phyloP scores from a whole-genome alignment of 2,888 invertebrate species.

The Dryobota labecula region DNA sequence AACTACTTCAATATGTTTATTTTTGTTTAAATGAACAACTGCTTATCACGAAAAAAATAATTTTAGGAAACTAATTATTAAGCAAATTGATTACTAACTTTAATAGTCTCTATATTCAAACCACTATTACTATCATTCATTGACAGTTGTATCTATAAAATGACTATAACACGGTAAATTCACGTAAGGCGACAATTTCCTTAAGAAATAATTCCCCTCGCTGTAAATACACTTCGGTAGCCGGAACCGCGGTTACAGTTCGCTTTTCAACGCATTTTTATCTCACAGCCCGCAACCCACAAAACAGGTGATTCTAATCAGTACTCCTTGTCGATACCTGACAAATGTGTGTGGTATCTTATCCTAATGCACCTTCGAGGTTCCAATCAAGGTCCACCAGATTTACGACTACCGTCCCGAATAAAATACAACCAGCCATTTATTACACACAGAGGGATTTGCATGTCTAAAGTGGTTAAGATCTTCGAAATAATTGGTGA shows the following conservation, averaged over 20 bases:
- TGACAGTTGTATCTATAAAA: not conserved
- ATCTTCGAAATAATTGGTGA: slow-evolving; percentile 51
- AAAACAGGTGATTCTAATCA: slow-evolving; percentile 62
- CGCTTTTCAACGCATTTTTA: not conserved
- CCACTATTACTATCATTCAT: not conserved
- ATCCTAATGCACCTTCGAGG: slow-evolving; percentile 51
- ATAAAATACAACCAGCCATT: slow-evolving; percentile 72
- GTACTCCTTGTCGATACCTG: slow-evolving; percentile 53
- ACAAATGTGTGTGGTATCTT: slow-evolving; percentile 56
- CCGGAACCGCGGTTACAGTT: not conserved
- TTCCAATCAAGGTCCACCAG: slow-evolving; percentile 69
- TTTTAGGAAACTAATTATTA: not conserved
- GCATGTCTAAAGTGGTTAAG: slow-evolving; percentile 59
- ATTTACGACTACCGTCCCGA: slow-evolving; percentile 71
- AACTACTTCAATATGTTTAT: too few relatives aligned
- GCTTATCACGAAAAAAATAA: not conserved
- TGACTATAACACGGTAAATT: not conserved
- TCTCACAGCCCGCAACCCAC: slow-evolving; percentile 21
- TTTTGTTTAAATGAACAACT: too few relatives aligned
- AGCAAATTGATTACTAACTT: too few relatives aligned
- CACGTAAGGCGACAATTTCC: not conserved
- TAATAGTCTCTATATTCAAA: not conserved
- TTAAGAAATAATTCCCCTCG: not conserved
- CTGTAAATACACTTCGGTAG: not conserved
- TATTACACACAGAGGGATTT: slow-evolving; percentile 69